Percentiles rank a stretch among this genome's conserved stretches.
phyloP scores from a whole-genome alignment of 2,113 vertebrate genomes.

The Indicator indicator region DNA sequence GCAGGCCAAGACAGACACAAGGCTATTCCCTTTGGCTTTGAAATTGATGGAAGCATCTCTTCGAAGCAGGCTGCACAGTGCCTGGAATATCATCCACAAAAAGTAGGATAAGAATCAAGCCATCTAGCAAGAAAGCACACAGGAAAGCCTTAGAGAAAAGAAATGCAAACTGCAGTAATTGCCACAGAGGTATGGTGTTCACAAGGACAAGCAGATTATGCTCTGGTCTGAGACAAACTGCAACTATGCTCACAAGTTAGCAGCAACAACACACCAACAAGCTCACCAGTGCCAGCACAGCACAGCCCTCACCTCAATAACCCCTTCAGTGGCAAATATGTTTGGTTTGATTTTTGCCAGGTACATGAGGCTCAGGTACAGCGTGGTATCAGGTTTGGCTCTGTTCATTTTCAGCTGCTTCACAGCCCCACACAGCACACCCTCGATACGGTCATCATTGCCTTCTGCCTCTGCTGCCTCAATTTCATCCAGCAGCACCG shows the following conservation, averaged over 20 bases:
- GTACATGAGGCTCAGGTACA: conserved; percentile 97
- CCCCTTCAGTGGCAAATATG: conserved; percentile 95
- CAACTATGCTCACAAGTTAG: fast-evolving
- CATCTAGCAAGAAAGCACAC: neutral
- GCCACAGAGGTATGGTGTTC: neutral
- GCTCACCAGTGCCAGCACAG: fast-evolving
- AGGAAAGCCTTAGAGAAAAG: neutral
- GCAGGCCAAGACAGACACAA: conserved; percentile 94
- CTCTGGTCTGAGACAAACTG: neutral
- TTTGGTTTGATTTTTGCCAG: conserved; percentile 99
- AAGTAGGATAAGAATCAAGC: neutral
- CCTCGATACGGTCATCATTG: conserved; percentile 93
- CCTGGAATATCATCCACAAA: conserved; percentile 71
- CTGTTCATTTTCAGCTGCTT: conserved; percentile 94
- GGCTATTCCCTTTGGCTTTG: conserved; percentile 96
- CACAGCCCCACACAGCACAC: conserved; percentile 91
- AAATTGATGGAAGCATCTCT: conserved; percentile 96
- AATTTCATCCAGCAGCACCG: conserved; percentile 90
- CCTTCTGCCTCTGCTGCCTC: conserved; percentile 93
- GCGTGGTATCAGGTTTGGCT: conserved; percentile 91
- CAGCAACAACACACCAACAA: fast-evolving
- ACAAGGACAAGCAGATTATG: fast-evolving
- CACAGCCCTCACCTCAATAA: conserved; percentile 87
- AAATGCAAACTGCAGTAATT: neutral
- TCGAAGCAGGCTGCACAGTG: conserved; percentile 92